Evolutionary conservation across 1,140 invertebrate genomes (phyloP), one percentile per base, ranked within the genome.

Genomic region (Cardiocondyla obscurior): DNA sequence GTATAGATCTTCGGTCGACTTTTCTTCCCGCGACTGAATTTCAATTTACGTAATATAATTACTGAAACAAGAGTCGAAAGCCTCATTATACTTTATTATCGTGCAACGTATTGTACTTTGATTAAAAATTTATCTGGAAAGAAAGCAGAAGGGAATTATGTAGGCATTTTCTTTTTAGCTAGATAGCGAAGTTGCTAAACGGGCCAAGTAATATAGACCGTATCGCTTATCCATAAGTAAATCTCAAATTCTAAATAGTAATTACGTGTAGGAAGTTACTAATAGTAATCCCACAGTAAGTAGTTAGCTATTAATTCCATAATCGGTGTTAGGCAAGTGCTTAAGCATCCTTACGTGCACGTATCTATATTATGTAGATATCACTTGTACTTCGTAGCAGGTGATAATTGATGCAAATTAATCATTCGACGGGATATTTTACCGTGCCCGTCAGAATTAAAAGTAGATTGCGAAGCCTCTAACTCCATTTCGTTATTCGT

Each of bases 261-360:
- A 22, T 77, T 67, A 67, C 46, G 53, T 67, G n/a, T 25, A 79
- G 33, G 5, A 79, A 67, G 46, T 79, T 79, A 39, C 74, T 77
- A 77, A 77, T 77, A 65, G 33, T 67, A 79, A 79, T 79, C 19
- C 22, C 33, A n/a, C n/a, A n/a, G n/a, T n/a, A 53, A 67, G 46
- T 79, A 55, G 60, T 67, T 79, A 42, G 44, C 51, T 51, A 39
- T 33, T 67, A 67, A 67, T 79, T 42, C 33, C n/a, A 53, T 67
- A 79, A 79, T 79, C 46, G 12, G 10, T 79, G n/a, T 79, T 19
- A 67, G 67, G 33, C 64, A 53, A 67, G 62, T 53, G 65, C 46
- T 67, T 77, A 79, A 65, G 33, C 39, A 22, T 67, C 22, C 30
- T 19, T 67, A 51, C n/a, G n/a, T 30, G 60, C 16, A 39, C 19